phyloP scores from a whole-genome alignment of 64 coral and sea anemone species.

The Astreopora myriophthalma region DNA sequence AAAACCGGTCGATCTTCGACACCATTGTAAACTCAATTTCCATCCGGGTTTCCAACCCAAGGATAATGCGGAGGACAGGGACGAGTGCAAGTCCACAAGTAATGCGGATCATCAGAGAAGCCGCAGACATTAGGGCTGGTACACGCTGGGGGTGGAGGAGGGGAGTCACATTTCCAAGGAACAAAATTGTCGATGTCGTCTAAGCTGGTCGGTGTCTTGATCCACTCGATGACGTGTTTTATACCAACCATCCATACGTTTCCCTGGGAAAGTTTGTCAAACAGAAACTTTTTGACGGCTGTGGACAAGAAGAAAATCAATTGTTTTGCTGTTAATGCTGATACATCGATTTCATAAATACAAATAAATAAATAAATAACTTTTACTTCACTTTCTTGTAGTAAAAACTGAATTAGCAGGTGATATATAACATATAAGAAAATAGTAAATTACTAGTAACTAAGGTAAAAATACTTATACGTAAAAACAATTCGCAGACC shows the following conservation, averaged over 20 bases:
- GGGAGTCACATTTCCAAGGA: slow-evolving; percentile 87
- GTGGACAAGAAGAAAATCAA: neutral
- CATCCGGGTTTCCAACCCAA: slow-evolving; percentile 85
- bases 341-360: neutral
- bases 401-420: no score
- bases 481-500: no score
- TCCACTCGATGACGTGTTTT: slow-evolving; percentile 91
- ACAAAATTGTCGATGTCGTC: slow-evolving; percentile 81
- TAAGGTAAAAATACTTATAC: no score
- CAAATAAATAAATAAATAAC: no score
- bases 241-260: slow-evolving; percentile 88
- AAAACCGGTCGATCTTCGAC: neutral
- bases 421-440: no score
- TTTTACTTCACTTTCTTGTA: no score
- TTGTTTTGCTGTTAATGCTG: neutral
- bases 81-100: slow-evolving; percentile 51
- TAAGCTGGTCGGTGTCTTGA: slow-evolving; percentile 71
- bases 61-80: slow-evolving; percentile 79
- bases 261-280: slow-evolving; percentile 16
- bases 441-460: no score
- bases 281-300: slow-evolving; percentile 77
- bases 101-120: slow-evolving; percentile 34
- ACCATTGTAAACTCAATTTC: slow-evolving; percentile 5
- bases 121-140: slow-evolving; percentile 59
- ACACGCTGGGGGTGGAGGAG: slow-evolving; percentile 71